phyloP scores from a whole-genome alignment of 2,888 invertebrate species.

The Stramonita haemastoma region DNA sequence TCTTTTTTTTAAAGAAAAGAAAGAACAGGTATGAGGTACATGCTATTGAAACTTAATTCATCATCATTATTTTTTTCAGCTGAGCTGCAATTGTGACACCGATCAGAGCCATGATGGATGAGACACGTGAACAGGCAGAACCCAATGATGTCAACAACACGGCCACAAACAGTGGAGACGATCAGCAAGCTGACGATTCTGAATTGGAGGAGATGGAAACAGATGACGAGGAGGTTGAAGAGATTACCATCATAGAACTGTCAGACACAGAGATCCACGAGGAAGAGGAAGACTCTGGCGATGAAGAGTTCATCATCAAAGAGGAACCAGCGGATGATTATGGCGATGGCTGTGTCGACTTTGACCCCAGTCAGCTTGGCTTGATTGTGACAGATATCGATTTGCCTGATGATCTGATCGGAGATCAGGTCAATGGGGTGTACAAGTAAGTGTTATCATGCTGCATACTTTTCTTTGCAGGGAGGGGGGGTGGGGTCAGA shows the following conservation, averaged over 20 bases:
- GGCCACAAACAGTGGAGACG: background rate
- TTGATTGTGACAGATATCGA: slow-evolving; percentile 17
- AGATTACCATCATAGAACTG: slow-evolving; percentile 37
- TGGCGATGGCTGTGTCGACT: background rate
- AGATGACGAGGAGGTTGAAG: slow-evolving; percentile 37
- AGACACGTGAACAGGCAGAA: background rate
- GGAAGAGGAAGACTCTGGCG: background rate
- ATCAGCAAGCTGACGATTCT: slow-evolving; percentile 26
- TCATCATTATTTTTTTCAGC: background rate
- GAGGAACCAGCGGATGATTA: slow-evolving; percentile 8
- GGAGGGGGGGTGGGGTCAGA: background rate
- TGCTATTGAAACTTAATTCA: background rate
- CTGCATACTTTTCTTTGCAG: background rate
- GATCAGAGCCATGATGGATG: background rate
- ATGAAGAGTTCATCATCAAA: slow-evolving; percentile 15
- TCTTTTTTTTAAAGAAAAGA: background rate
- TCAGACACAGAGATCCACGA: slow-evolving; percentile 38
- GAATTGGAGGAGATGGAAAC: slow-evolving; percentile 34
- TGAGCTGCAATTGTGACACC: background rate
- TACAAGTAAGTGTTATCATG: slow-evolving; percentile 6
- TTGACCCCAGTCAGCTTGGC: slow-evolving; percentile 14
- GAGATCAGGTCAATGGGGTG: slow-evolving; percentile 9
- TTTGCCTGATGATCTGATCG: slow-evolving; percentile 19
- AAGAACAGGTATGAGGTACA: background rate
- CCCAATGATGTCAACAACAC: background rate